Evolutionary conservation across 2,888 invertebrate genomes (phyloP).

Genomic region (Hirtodrosophila cameraria): DNA sequence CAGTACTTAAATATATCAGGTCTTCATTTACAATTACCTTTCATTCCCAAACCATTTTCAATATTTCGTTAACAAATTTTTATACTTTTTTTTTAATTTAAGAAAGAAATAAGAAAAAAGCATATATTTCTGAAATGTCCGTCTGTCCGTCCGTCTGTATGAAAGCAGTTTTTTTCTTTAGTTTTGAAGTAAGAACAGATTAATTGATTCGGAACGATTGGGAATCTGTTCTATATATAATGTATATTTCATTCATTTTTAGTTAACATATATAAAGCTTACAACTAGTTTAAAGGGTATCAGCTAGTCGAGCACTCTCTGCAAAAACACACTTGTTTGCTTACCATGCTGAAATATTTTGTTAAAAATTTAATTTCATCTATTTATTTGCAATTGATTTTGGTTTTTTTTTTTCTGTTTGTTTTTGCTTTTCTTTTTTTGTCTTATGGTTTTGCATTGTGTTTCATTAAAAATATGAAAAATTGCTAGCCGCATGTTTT

Average conservation of each 20-base stretch:
- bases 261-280: neutral
- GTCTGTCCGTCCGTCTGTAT: too few species aligned
- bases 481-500: constrained; percentile 21
- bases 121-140: too few species aligned
- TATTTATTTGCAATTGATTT: constrained; percentile 3
- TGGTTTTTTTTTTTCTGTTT: neutral
- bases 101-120: too few species aligned
- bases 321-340: neutral
- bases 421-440: neutral
- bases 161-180: too few species aligned
- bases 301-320: neutral
- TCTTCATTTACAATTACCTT: too few species aligned
- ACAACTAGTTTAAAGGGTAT: neutral
- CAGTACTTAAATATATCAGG: too few species aligned
- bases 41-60: too few species aligned
- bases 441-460: neutral
- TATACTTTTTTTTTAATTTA: too few species aligned
- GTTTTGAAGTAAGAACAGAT: too few species aligned
- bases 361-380: constrained; percentile 22
- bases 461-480: constrained; percentile 40
- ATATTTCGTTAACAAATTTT: too few species aligned
- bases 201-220: too few species aligned
- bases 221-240: too few species aligned
- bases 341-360: constrained; percentile 35
- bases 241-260: neutral